Conservation (phyloP, 2,113 vertebrate genomes). For the Cynopterus brachyotis region DNA sequence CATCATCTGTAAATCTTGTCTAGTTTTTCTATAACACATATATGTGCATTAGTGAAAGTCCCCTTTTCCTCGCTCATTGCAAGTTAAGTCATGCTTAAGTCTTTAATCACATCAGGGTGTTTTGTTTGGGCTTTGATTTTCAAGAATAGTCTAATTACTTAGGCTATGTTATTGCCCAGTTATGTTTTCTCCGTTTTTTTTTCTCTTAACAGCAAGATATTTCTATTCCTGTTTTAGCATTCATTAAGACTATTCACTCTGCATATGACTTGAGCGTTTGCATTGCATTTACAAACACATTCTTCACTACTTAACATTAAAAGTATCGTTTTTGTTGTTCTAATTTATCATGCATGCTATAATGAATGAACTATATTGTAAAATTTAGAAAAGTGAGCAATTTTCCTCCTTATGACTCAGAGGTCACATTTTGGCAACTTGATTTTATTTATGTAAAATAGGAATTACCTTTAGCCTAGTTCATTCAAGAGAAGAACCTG, state of each 20-base stretch:
- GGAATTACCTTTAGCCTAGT: constrained; percentile 9
- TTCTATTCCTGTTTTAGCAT: neutral
- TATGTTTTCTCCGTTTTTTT: neutral
- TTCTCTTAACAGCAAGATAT: neutral
- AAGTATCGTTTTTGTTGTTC: neutral
- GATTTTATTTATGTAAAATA: constrained; percentile 21
- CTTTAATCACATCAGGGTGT: neutral
- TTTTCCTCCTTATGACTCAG: constrained; percentile 28
- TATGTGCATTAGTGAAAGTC: neutral
- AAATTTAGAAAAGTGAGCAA: constrained; percentile 17
- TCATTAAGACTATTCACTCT: neutral
- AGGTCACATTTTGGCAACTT: constrained; percentile 20
- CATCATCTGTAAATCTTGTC: neutral
- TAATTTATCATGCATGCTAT: neutral
- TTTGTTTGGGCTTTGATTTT: constrained; percentile 44
- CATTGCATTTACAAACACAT: constrained; percentile 21
- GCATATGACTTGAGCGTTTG: constrained; percentile 41
- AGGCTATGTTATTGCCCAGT: neutral
- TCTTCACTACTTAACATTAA: constrained; percentile 27
- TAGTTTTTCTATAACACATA: neutral
- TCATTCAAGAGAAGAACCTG: neutral
- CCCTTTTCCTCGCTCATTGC: neutral
- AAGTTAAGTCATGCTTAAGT: neutral
- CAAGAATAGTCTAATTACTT: neutral
- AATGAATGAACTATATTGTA: neutral